Percentiles rank a stretch among this genome's conserved stretches.
Evolutionary conservation across 2,888 invertebrate species (phyloP).

Genomic region (Eupithecia centaureata): DNA sequence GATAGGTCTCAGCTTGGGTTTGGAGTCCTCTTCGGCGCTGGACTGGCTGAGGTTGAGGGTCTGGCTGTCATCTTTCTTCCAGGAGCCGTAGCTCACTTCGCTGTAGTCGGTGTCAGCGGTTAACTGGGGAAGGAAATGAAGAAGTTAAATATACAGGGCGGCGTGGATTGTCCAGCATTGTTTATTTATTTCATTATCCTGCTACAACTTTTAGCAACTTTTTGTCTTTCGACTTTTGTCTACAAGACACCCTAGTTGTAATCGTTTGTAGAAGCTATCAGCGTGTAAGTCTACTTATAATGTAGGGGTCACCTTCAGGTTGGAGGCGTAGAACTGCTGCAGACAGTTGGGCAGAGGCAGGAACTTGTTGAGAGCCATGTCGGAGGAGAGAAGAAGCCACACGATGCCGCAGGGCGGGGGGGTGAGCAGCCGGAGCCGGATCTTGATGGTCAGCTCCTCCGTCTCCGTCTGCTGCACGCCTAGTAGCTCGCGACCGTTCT

Average conservation of each 20-base stretch:
- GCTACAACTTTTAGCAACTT: no score
- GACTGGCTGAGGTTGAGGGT: conserved; percentile 67
- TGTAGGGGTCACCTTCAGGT: conserved; percentile 69
- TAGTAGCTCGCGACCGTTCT: conserved; percentile 74
- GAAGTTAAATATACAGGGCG: neutral
- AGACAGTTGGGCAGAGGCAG: conserved; percentile 73
- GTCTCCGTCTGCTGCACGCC: conserved; percentile 69
- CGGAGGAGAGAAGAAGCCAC: conserved; percentile 74
- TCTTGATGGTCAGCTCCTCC: conserved; percentile 73
- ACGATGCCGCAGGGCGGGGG: conserved; percentile 73
- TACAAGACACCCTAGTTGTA: no score
- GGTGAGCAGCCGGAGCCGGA: conserved; percentile 66
- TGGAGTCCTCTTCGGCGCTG: conserved; percentile 64
- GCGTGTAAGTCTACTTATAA: no score
- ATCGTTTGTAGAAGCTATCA: no score
- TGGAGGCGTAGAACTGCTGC: conserved; percentile 78
- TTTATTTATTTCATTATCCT: no score
- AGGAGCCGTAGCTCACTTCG: conserved; percentile 76
- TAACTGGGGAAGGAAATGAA: neutral
- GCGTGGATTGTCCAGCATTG: no score
- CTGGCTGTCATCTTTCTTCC: conserved; percentile 69
- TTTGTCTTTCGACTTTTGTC: no score
- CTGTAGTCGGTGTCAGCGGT: conserved; percentile 65
- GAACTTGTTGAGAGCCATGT: conserved; percentile 77
- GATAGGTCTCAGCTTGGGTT: conserved; percentile 74